Conservation (phyloP, 2,888 invertebrate species). For the Margaritifera margaritifera region DNA sequence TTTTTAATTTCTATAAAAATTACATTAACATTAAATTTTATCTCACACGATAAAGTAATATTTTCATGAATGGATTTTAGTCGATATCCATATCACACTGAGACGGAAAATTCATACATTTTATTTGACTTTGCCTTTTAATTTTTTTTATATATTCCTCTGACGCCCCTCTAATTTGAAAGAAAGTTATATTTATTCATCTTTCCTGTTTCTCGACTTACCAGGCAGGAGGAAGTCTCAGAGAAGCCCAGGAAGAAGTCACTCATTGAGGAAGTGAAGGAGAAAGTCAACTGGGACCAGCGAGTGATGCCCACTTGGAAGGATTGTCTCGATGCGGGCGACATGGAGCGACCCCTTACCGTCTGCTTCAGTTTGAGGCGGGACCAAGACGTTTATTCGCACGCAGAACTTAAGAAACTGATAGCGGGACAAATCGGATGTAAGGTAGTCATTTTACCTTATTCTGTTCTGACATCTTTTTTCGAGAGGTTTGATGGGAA, state of each 20-base stretch:
- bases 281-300: constrained; percentile 32
- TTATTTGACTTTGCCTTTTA: too few species aligned
- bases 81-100: too few species aligned
- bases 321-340: not conserved
- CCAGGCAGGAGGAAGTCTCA: too few species aligned
- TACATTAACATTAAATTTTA: too few species aligned
- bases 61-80: too few species aligned
- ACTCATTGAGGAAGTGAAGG: constrained; percentile 33
- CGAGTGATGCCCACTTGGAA: constrained; percentile 19
- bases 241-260: constrained; percentile 18
- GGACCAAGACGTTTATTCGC: constrained; percentile 19
- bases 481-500: not conserved
- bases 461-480: not conserved
- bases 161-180: too few species aligned
- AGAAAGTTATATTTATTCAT: too few species aligned
- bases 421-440: constrained; percentile 20
- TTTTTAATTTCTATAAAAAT: too few species aligned
- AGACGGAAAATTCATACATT: too few species aligned
- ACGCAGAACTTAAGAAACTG: constrained; percentile 21
- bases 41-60: too few species aligned
- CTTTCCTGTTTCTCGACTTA: too few species aligned
- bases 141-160: too few species aligned
- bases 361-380: constrained; percentile 32
- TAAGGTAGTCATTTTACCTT: constrained; percentile 17
- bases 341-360: constrained; percentile 8